A percentile compares a stretch with the other conserved stretches of the same genome.
Conservation (phyloP, 1,140 invertebrate species). For the Sinella curviseta region DNA sequence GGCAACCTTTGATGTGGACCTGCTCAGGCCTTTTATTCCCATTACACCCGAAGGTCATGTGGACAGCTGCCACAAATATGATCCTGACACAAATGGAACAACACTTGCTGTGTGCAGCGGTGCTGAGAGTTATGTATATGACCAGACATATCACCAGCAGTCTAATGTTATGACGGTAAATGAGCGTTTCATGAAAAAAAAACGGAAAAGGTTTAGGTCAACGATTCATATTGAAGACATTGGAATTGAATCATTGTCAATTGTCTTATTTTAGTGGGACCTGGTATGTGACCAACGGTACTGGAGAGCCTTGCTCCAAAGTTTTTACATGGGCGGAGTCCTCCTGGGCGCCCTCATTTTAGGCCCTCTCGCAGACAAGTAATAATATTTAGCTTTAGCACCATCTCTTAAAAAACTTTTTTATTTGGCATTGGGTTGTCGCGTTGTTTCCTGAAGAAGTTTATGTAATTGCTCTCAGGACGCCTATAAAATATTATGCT, state of each 20-base stretch:
- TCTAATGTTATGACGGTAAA: slow-evolving; percentile 68
- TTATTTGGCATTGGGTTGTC: too few species aligned
- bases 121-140: slow-evolving; percentile 67
- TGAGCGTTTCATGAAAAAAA: too few species aligned
- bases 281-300: slow-evolving; percentile 79
- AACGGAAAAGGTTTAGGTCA: too few species aligned
- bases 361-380: slow-evolving; percentile 83
- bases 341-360: slow-evolving; percentile 79
- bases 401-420: too few species aligned
- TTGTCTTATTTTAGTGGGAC: slow-evolving; percentile 63
- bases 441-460: not conserved
- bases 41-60: slow-evolving; percentile 21
- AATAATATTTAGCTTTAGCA: slow-evolving; percentile 45
- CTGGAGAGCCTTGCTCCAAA: slow-evolving; percentile 77
- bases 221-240: too few species aligned
- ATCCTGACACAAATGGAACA: slow-evolving; percentile 5
- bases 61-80: slow-evolving; percentile 36
- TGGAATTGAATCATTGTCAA: not conserved
- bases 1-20: not conserved
- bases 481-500: not conserved
- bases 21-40: slow-evolving; percentile 31
- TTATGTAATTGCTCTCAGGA: not conserved
- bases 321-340: slow-evolving; percentile 84
- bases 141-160: slow-evolving; percentile 67
- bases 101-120: not conserved